phyloP scores from a whole-genome alignment of 2,113 vertebrate species.

The Caretta caretta region DNA sequence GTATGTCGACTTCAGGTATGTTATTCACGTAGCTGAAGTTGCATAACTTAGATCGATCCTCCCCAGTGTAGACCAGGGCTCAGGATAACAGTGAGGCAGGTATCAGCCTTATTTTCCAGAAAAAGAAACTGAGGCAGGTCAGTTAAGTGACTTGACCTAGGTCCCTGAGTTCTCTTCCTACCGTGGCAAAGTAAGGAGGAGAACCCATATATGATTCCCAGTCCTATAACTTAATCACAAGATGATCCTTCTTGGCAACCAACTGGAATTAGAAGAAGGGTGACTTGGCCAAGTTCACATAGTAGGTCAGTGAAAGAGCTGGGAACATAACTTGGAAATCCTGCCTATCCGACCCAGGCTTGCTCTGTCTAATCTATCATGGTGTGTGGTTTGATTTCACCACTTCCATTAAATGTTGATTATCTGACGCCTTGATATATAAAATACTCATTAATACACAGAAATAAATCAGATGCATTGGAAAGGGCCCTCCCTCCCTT shows the following conservation, averaged over 20 bases:
- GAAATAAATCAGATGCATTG: rapidly evolving
- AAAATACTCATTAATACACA: neutral
- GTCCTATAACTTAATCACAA: neutral
- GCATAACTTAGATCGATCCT: too few relatives aligned
- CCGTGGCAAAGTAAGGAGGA: rapidly evolving
- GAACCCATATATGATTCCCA: rapidly evolving
- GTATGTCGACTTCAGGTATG: too few relatives aligned
- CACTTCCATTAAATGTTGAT: rapidly evolving
- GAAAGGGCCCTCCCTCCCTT: rapidly evolving
- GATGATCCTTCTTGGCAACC: rapidly evolving
- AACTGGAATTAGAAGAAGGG: rapidly evolving
- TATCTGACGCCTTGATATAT: neutral
- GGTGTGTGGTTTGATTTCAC: neutral
- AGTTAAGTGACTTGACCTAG: neutral
- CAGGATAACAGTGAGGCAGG: neutral
- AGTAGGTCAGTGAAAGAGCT: neutral
- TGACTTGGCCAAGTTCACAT: rapidly evolving
- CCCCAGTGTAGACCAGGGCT: too few relatives aligned
- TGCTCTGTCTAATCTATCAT: neutral
- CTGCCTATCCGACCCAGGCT: rapidly evolving
- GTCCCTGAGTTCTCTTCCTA: neutral
- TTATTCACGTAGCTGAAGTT: too few relatives aligned
- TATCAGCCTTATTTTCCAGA: neutral
- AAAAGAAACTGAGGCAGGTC: neutral
- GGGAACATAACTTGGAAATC: neutral